A percentile compares a stretch with the other conserved stretches of the same genome.
Conservation (phyloP, 2,888 invertebrate genomes). For the Priocnemis perturbator region DNA sequence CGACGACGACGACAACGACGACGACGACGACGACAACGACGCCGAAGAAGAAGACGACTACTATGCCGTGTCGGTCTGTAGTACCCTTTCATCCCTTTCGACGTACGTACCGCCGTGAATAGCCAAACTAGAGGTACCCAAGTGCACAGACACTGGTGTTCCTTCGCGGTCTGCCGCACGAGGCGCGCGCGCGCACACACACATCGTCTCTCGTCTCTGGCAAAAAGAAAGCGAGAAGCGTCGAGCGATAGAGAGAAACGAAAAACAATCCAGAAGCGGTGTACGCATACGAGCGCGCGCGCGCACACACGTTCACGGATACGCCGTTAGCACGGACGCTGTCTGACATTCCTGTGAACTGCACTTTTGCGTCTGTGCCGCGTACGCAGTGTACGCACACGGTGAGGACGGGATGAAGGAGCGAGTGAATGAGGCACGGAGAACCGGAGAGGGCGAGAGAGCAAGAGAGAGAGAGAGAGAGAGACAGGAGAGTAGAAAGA, state of each 20-base stretch:
- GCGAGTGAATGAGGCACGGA: slow-evolving; percentile 13
- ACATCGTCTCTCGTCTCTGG: slow-evolving; percentile 33
- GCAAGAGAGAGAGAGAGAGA: slow-evolving; percentile 33
- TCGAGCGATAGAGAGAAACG: background rate
- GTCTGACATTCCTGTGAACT: slow-evolving; percentile 44
- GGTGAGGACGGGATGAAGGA: no score
- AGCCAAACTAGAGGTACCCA: slow-evolving; percentile 50
- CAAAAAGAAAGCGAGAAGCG: background rate
- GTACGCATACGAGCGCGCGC: slow-evolving; percentile 6
- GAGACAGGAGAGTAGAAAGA: slow-evolving; percentile 24
- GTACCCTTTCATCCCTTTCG: slow-evolving; percentile 59
- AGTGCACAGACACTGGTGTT: slow-evolving; percentile 32
- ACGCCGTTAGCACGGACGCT: background rate
- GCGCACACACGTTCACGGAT: no score
- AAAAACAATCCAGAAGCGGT: slow-evolving; percentile 31
- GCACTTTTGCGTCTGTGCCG: slow-evolving; percentile 34
- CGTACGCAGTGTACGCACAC: slow-evolving; percentile 23
- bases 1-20: slow-evolving; percentile 15
- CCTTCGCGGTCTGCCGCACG: slow-evolving; percentile 37
- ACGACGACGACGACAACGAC: slow-evolving; percentile 9
- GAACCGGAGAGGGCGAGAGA: slow-evolving; percentile 11
- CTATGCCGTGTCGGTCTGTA: slow-evolving; percentile 39
- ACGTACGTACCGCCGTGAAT: slow-evolving; percentile 55
- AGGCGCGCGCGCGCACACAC: no score
- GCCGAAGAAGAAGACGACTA: slow-evolving; percentile 12